Evolutionary conservation across 2,797 vertebrate species (phyloP).

Genomic region (Scolopax bukidnonensis): DNA sequence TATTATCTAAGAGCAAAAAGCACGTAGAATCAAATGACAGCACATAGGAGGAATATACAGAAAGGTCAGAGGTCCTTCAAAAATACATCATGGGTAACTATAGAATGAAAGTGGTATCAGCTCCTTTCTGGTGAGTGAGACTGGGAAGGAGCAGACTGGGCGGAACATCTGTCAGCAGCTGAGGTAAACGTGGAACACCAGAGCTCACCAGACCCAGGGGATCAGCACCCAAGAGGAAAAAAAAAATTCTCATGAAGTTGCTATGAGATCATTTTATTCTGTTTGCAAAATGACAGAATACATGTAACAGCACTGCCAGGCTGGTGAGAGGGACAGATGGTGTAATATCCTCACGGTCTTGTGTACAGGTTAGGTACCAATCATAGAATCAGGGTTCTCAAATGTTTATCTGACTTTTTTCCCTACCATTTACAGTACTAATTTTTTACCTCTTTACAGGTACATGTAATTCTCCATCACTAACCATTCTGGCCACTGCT

Average conservation of each 20-base stretch:
- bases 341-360: too few species aligned
- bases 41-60: background rate
- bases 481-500: too few species aligned
- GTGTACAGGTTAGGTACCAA: rapidly evolving
- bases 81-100: background rate
- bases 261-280: background rate
- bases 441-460: background rate
- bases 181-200: background rate
- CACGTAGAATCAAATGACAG: background rate
- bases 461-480: too few species aligned
- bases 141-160: background rate
- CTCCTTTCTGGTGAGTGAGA: background rate
- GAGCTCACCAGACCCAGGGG: background rate
- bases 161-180: background rate
- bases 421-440: background rate
- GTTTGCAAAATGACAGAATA: background rate
- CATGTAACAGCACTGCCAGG: background rate
- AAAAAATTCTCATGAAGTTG: too few species aligned
- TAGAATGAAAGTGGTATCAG: background rate
- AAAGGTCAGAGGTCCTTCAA: background rate
- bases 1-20: background rate
- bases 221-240: background rate
- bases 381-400: background rate
- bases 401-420: background rate
- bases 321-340: background rate